Evolutionary conservation across 2,797 vertebrate genomes (phyloP).

Genomic region (Artibeus lituratus): DNA sequence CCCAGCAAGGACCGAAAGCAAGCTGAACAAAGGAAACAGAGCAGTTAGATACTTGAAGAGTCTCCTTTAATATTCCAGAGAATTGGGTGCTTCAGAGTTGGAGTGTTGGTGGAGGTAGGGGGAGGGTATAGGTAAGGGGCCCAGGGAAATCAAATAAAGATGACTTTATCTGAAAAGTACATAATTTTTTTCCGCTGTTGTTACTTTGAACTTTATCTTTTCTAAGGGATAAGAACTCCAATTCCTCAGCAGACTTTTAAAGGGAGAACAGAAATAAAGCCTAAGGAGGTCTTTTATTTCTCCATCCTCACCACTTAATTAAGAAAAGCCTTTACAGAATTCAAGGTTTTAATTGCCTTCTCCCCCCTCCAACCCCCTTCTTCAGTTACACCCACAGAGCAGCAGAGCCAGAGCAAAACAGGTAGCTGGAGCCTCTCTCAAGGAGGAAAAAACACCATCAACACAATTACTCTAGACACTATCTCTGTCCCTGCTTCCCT

Average conservation of each 20-base stretch:
- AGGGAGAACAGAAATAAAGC: conserved; percentile 50
- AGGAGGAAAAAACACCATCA: background rate
- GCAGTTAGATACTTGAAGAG: conserved; percentile 60
- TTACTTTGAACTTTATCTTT: conserved; percentile 30
- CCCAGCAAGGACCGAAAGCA: conserved; percentile 58
- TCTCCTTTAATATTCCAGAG: conserved; percentile 39
- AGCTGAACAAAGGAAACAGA: conserved; percentile 43
- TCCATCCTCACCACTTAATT: conserved; percentile 55
- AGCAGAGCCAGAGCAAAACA: conserved; percentile 34
- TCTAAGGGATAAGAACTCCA: conserved; percentile 7
- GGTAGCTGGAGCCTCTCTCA: conserved; percentile 31
- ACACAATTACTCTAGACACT: background rate
- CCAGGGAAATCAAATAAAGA: conserved; percentile 13
- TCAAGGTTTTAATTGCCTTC: conserved; percentile 60
- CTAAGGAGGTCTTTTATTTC: conserved; percentile 44
- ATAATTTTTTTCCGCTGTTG: background rate
- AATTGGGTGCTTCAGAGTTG: conserved; percentile 10
- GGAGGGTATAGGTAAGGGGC: background rate
- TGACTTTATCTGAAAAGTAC: conserved; percentile 11
- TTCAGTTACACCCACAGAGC: conserved; percentile 17
- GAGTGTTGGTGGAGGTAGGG: background rate
- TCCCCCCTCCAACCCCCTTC: background rate
- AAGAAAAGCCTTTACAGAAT: conserved; percentile 44
- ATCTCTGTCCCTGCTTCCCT: background rate
- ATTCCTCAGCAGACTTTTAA: background rate